These are phyloP conservation scores for Pogona vitticeps DNA, from an alignment of 2,113 vertebrate genomes.

Conservation along the genomic window DNA sequence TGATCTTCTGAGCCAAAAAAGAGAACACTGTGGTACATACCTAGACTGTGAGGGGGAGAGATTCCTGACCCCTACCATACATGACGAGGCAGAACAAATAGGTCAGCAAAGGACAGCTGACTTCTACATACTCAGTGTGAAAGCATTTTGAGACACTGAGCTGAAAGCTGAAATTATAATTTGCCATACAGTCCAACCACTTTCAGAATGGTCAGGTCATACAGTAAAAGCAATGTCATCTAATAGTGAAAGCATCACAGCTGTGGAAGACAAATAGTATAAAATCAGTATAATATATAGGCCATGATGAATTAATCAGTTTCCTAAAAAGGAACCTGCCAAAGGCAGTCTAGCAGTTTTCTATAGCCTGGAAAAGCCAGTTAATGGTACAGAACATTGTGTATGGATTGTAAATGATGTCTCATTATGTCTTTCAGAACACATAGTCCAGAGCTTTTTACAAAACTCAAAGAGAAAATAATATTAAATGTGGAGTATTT, in stretches of 20 bases:
- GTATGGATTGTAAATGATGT: neutral
- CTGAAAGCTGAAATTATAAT: neutral
- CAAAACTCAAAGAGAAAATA: neutral
- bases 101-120: neutral
- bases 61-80: no score
- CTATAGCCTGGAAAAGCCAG: neutral
- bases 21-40: no score
- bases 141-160: neutral
- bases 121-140: neutral
- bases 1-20: no score
- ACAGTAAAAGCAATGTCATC: neutral
- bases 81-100: constrained; percentile 8
- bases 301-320: neutral
- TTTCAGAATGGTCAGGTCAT: no score
- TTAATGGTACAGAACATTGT: neutral
- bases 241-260: neutral
- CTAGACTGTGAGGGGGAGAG: no score
- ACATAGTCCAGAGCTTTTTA: neutral
- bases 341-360: neutral
- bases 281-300: neutral
- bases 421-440: neutral
- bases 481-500: neutral
- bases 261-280: neutral
- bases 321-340: neutral
- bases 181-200: neutral